Evolutionary conservation across 2,888 invertebrate species (phyloP).

Genomic region (Palloptera scutellata): DNA sequence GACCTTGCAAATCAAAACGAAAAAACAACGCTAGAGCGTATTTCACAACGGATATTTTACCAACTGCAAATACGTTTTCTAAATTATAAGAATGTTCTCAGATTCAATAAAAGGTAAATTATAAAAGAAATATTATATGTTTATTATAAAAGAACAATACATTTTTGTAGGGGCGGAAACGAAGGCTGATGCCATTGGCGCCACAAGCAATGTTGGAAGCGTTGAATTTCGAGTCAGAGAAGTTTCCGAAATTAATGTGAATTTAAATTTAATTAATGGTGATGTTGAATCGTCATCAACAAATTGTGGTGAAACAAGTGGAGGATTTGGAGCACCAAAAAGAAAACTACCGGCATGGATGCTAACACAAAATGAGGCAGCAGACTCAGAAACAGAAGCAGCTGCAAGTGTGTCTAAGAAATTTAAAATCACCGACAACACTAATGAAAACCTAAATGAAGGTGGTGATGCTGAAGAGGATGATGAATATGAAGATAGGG

Average conservation of each 20-base stretch:
- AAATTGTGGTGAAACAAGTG: background rate
- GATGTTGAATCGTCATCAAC: background rate
- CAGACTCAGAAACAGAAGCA: background rate
- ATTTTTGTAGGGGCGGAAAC: too few relatives aligned
- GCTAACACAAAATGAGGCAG: background rate
- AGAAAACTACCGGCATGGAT: constrained; percentile 19
- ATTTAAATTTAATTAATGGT: background rate
- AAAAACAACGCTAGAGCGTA: too few relatives aligned
- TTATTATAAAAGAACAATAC: too few relatives aligned
- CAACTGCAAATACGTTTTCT: too few relatives aligned
- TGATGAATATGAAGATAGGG: background rate
- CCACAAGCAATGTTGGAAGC: background rate
- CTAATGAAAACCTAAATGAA: background rate
- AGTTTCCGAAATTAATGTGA: constrained; percentile 23
- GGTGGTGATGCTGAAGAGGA: background rate
- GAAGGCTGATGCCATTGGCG: background rate
- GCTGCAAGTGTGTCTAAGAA: background rate
- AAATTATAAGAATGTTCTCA: too few relatives aligned
- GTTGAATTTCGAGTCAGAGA: constrained; percentile 1
- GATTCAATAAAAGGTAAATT: too few relatives aligned
- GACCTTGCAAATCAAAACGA: too few relatives aligned
- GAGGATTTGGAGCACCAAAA: background rate
- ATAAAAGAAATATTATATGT: too few relatives aligned
- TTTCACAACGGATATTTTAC: too few relatives aligned
- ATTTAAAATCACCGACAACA: background rate